These are phyloP conservation scores for Staurois parvus DNA, from an alignment of 2,797 vertebrate species.

Conservation along the genomic window DNA sequence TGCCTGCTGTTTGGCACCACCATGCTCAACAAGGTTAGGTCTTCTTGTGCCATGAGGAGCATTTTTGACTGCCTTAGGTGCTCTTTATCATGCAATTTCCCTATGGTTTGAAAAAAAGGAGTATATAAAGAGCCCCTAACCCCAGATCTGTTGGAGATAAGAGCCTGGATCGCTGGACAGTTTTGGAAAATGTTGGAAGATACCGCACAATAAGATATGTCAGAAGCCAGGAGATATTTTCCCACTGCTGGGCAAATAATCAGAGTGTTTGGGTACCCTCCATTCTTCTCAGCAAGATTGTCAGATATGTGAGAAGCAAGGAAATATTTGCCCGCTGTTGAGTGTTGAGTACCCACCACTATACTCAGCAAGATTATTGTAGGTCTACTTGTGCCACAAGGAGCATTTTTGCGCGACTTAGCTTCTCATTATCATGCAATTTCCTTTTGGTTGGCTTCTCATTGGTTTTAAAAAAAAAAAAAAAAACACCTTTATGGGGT, in stretches of 20 bases:
- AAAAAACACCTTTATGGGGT: background rate
- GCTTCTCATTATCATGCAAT: too few relatives aligned
- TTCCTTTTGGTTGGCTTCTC: too few relatives aligned
- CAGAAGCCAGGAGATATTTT: too few relatives aligned
- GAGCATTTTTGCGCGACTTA: background rate
- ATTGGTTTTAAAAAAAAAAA: too few relatives aligned
- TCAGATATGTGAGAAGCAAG: background rate
- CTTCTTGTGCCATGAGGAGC: too few relatives aligned
- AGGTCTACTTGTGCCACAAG: background rate
- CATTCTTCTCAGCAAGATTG: background rate
- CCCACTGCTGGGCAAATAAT: too few relatives aligned
- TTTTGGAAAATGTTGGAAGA: too few relatives aligned
- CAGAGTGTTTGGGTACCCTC: too few relatives aligned
- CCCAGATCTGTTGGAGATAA: slow-evolving; percentile 5
- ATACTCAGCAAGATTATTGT: background rate
- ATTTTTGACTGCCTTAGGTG: too few relatives aligned
- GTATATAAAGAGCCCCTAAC: slow-evolving; percentile 9
- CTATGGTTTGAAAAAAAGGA: background rate
- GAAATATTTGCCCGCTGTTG: background rate
- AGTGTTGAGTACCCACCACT: background rate
- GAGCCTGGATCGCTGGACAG: too few relatives aligned
- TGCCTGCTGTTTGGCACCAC: background rate
- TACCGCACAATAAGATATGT: background rate
- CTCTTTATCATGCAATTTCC: too few relatives aligned
- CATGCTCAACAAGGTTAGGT: too few relatives aligned